Percentiles rank a stretch among this genome's conserved stretches.
Conservation (phyloP, 2,113 vertebrate species). For the Morone chrysops region DNA sequence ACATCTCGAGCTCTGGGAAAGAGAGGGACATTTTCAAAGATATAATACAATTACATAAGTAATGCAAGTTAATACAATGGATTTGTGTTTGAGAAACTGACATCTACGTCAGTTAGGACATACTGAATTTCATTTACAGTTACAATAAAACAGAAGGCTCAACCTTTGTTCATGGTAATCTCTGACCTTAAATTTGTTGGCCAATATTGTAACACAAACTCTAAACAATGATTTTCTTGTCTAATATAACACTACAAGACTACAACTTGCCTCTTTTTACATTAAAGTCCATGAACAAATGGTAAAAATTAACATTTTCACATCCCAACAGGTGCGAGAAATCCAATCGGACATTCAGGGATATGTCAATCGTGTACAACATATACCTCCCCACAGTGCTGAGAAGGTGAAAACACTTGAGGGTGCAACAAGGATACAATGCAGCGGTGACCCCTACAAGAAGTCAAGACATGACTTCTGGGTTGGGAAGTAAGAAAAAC, state of each 20-base stretch:
- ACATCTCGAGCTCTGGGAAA: neutral
- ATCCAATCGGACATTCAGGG: neutral
- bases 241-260: neutral
- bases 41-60: neutral
- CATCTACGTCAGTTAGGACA: neutral
- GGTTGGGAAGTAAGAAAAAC: neutral
- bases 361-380: neutral
- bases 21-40: neutral
- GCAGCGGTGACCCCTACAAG: neutral
- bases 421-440: neutral
- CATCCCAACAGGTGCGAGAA: neutral
- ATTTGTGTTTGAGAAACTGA: neutral
- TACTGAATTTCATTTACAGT: neutral
- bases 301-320: neutral
- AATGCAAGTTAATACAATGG: neutral
- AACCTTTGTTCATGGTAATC: neutral
- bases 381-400: neutral
- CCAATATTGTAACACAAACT: neutral
- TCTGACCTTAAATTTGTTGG: neutral
- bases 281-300: neutral
- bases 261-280: neutral
- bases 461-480: neutral
- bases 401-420: slow-evolving; percentile 10
- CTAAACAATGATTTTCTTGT: neutral
- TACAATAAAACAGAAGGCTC: neutral